A percentile compares a stretch with the other conserved stretches of the same genome.
These are phyloP conservation scores for Drosophila basisetae DNA, from an alignment of 2,888 invertebrate species.

Conservation along the genomic window DNA sequence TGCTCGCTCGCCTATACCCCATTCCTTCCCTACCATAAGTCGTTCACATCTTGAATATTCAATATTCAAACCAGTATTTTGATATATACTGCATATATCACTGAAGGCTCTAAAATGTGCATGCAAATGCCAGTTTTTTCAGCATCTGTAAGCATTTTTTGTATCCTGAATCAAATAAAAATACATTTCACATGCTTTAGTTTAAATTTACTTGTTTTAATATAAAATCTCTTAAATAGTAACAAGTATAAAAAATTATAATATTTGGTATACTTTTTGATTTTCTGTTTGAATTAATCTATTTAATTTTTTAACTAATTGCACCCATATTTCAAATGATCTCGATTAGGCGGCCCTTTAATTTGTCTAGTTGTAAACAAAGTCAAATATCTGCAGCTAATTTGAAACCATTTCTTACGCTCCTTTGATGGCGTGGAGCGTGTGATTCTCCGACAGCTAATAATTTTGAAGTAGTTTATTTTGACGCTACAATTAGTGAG, in stretches of 20 bases:
- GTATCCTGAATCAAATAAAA: background rate
- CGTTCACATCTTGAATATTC: background rate
- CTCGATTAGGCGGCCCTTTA: background rate
- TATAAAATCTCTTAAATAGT: background rate
- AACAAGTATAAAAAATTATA: background rate
- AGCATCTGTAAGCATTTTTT: background rate
- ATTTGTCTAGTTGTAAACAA: constrained; percentile 11
- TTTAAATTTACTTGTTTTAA: background rate
- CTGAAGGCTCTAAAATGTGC: background rate
- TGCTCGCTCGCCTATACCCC: no score
- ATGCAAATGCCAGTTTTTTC: background rate
- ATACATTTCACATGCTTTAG: background rate
- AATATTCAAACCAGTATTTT: background rate
- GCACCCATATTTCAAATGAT: background rate
- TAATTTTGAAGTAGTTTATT: constrained; percentile 60
- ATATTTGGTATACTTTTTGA: background rate
- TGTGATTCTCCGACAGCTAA: constrained; percentile 18
- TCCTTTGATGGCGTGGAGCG: constrained; percentile 5
- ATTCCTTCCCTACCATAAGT: background rate
- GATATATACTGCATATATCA: background rate
- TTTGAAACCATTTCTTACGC: constrained; percentile 35
- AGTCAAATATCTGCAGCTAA: constrained; percentile 43
- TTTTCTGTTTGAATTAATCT: background rate
- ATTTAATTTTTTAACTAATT: background rate
- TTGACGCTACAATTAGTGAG: constrained; percentile 49